Evolutionary conservation across 2,797 vertebrate species (phyloP).

Genomic region (Pipistrellus kuhlii): DNA sequence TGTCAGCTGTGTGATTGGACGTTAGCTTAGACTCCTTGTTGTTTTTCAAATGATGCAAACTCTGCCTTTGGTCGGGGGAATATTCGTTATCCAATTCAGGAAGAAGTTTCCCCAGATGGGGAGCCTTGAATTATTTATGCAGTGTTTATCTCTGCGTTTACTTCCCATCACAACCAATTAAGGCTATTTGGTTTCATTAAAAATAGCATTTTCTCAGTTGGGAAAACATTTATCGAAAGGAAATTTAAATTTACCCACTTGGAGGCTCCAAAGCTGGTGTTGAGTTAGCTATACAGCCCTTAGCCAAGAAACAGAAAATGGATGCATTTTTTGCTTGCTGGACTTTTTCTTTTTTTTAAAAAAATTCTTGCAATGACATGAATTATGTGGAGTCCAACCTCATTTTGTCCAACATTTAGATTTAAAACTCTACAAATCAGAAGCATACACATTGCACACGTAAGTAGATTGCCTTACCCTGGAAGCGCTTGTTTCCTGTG

Average conservation of each 20-base stretch:
- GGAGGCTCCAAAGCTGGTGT: constrained; percentile 78
- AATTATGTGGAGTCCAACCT: background rate
- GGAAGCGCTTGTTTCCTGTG: background rate
- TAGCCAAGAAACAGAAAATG: constrained; percentile 74
- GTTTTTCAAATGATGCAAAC: constrained; percentile 73
- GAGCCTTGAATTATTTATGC: constrained; percentile 88
- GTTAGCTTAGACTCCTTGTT: background rate
- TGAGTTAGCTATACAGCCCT: constrained; percentile 69
- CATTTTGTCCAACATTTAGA: constrained; percentile 38
- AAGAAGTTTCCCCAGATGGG: constrained; percentile 87
- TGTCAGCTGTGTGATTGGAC: background rate
- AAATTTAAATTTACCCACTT: constrained; percentile 83
- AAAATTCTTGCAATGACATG: constrained; percentile 16
- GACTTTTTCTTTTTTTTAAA: background rate
- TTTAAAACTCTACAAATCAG: background rate
- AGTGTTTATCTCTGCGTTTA: constrained; percentile 89
- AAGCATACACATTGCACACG: background rate
- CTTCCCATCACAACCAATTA: constrained; percentile 89
- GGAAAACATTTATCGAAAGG: constrained; percentile 86
- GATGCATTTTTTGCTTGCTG: constrained; percentile 14
- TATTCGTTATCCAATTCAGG: constrained; percentile 78
- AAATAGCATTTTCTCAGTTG: constrained; percentile 86
- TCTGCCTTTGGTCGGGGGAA: constrained; percentile 79
- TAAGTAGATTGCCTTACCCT: background rate
- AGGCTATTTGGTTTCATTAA: constrained; percentile 89